Evolutionary conservation across 2,888 invertebrate species (phyloP), one percentile per base, ranked within the genome.

Genomic region (Lithophane socia): DNA sequence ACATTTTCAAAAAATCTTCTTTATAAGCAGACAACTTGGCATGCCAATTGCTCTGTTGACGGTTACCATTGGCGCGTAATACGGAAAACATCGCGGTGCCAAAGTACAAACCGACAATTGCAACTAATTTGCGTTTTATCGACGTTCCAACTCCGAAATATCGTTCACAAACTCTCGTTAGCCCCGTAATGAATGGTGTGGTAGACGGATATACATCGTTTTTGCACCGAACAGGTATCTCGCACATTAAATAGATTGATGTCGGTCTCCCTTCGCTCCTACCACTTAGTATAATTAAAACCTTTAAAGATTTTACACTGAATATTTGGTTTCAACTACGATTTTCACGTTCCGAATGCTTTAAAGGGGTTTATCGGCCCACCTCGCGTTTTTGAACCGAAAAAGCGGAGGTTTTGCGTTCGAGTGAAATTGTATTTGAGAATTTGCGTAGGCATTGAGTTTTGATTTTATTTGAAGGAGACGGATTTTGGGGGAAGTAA

Each of bases 241-340:
- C 70, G 49, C 68, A 73, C 94, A 95, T 95, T 95, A 95, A 95
- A 90, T 90, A 92, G 94, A 96, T 96, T 95, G 95, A 95, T 93
- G 93, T 90, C 88, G 90, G 88, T 83, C 82, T 86, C 88, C 86
- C 86, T 83, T 87, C 90, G 84, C 83, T 83, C 81, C 85, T 86
- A 89, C 91, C 95, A 96, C 96, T 96, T 94, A 94, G 90, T 91
- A 92, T 95, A 95, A 96, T 96, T 96, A 96, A 95, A 92, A 94
- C 93, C 94, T 94, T 94, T 93, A 93, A 94, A 94, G 93, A 94
- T 94, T 91, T 92, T 92, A 91, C 92, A 90, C 88, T 86, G 91
- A 91, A 88, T 77, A 91, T 92, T 92, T 90, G 89, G 91, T 91
- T 90, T 92, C 87, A 82, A 86, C 89, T 91, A 82, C 91, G 87